A percentile compares a stretch with the other conserved stretches of the same genome.
Conservation (phyloP, 2,888 invertebrate genomes). For the Abrostola triplasia region DNA sequence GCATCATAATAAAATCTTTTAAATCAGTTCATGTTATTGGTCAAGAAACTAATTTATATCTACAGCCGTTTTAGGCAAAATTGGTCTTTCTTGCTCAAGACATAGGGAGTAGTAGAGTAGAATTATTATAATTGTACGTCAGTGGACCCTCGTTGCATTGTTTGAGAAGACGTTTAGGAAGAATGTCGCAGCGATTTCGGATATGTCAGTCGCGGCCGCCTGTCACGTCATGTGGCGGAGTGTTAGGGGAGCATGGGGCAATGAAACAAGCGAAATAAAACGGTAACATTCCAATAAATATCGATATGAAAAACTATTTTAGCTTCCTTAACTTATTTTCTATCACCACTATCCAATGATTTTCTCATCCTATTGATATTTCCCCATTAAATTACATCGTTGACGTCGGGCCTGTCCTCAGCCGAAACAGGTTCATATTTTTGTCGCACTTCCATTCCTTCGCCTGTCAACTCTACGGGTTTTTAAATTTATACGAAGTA, state of each 20-base stretch:
- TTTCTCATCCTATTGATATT: no score
- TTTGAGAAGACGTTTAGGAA: constrained; percentile 78
- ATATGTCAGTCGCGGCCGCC: constrained; percentile 81
- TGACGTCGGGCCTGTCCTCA: no score
- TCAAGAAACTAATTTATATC: constrained; percentile 25
- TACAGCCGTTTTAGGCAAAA: constrained; percentile 10
- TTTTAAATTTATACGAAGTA: no score
- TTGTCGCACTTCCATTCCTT: no score
- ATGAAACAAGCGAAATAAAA: constrained; percentile 48
- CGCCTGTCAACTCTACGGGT: no score
- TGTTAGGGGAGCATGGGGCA: constrained; percentile 64
- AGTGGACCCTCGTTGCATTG: constrained; percentile 74
- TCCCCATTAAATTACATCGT: no score
- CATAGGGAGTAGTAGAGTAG: constrained; percentile 2
- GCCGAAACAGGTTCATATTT: no score
- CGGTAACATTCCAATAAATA: no score
- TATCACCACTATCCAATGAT: no score
- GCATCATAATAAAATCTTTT: constrained; percentile 39
- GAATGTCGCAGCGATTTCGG: constrained; percentile 86
- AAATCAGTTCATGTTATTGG: constrained; percentile 29
- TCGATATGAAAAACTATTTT: no score
- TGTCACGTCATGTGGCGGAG: constrained; percentile 75
- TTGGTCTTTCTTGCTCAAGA: not conserved
- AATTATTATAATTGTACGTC: constrained; percentile 39
- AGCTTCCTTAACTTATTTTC: no score